Percentiles rank a stretch among this genome's conserved stretches.
phyloP scores from a whole-genome alignment of 2,113 vertebrate species.

The Erpornis zantholeuca region DNA sequence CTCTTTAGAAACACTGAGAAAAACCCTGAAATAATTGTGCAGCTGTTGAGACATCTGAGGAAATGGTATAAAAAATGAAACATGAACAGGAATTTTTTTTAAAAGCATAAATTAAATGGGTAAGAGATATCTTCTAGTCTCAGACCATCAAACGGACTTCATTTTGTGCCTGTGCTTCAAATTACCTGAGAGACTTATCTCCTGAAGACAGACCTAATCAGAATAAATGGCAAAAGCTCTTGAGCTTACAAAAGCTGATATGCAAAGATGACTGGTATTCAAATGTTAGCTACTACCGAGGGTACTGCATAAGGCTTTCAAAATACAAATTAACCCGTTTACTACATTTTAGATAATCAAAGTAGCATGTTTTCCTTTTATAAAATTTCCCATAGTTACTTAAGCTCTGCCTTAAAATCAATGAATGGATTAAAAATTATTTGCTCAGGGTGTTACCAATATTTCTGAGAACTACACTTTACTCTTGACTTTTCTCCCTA shows the following conservation, averaged over 20 bases:
- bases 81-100: conserved; percentile 13
- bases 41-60: conserved; percentile 9
- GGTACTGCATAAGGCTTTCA: conserved; percentile 24
- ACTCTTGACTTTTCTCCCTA: neutral
- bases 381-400: neutral
- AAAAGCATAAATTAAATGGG: conserved; percentile 55
- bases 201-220: conserved; percentile 63
- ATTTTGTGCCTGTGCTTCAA: conserved; percentile 40
- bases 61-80: conserved; percentile 25
- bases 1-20: neutral
- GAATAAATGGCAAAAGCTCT: conserved; percentile 58
- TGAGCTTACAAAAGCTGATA: conserved; percentile 25
- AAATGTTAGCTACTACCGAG: conserved; percentile 1
- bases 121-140: conserved; percentile 51
- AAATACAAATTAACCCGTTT: conserved; percentile 59
- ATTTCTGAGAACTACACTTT: neutral
- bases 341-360: conserved; percentile 17
- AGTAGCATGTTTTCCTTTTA: conserved; percentile 12
- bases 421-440: neutral
- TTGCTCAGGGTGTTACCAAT: neutral
- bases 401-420: neutral
- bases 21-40: neutral
- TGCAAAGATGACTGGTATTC: conserved; percentile 50
- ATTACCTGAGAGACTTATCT: conserved; percentile 70
- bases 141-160: conserved; percentile 53